These are phyloP conservation scores for Edolisoma coerulescens DNA, from an alignment of 2,113 vertebrate genomes.

Conservation along the genomic window DNA sequence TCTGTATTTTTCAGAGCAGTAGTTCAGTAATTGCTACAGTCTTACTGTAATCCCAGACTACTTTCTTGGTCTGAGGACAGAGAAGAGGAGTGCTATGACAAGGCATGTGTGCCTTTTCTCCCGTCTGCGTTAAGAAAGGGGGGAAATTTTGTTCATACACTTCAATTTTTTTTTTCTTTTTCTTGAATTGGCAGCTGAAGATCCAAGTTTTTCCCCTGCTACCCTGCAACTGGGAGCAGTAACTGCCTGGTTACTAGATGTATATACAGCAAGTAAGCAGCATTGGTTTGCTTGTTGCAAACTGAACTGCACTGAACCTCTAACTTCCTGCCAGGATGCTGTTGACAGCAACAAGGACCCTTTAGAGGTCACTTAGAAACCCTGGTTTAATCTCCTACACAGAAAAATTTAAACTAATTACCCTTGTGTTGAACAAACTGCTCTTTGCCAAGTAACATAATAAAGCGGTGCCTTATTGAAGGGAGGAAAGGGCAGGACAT, in stretches of 20 bases:
- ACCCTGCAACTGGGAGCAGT: neutral
- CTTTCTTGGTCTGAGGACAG: neutral
- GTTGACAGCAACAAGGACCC: neutral
- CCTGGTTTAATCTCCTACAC: neutral
- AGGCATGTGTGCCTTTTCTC: neutral
- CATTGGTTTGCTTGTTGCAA: neutral
- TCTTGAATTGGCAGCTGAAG: neutral
- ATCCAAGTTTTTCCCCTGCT: neutral
- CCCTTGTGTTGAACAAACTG: neutral
- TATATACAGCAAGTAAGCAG: neutral
- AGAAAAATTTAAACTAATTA: neutral
- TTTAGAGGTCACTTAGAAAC: neutral
- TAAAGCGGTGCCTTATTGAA: neutral
- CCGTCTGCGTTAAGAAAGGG: neutral
- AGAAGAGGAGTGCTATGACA: neutral
- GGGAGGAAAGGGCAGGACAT: neutral
- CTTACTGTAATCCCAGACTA: neutral
- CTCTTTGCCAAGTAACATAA: neutral
- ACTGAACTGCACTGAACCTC: neutral
- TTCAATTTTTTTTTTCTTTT: rapidly evolving
- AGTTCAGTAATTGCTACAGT: neutral
- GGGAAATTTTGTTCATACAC: neutral
- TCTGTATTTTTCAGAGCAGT: neutral
- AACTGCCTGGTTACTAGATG: neutral
- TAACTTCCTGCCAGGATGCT: neutral